Evolutionary conservation across 2,888 invertebrate species (phyloP), one percentile per base, ranked within the genome.

Genomic region (Vesta saturnalis): DNA sequence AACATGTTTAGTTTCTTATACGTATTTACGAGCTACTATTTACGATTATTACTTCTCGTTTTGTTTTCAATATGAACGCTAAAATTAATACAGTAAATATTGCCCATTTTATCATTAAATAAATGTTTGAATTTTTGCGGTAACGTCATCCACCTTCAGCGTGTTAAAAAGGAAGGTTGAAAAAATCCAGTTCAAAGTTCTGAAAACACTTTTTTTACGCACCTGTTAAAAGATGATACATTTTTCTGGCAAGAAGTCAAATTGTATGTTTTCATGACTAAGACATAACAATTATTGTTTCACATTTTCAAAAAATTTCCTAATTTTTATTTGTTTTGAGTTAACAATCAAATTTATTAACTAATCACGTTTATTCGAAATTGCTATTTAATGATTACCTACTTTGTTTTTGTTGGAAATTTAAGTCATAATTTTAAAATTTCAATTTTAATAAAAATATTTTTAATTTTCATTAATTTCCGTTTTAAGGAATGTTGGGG

Each of bases 151-250:
- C 3, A 23, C 60, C 54, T 68, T 22, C 21, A 43, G 18, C 23
- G 18, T 35, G 18, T 46, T 46, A 14, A 43, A 14, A 43, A 43
- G 43, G 12, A 14, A n/a, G 12, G 10, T 18, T 15, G 49, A 18
- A 54, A n/a, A 54, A 54, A 54, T n/a, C 21, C 54, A 67, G 67
- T 62, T 67, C 67, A 73, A 73, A 73, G 73, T 73, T 71, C 73
- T 73, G 67, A 66, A 69, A 60, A 60, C 23, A 60, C n/a, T n/a
- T 54, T 23, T 63, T 66, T 72, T 70, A 61, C 61, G 72, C 73
- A 73, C 73, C 73, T 73, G 73, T 73, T 73, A 73, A 72, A 62
- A 47, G 59, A 68, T 54, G 54, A 54, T 54, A 54, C 54, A 54
- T 54, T 21, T 22, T 19, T 19, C 14, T 54, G 54, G 54, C 54